These are phyloP conservation scores for Ernsta delagoae DNA, from an alignment of 2,888 invertebrate species.

Conservation along the genomic window DNA sequence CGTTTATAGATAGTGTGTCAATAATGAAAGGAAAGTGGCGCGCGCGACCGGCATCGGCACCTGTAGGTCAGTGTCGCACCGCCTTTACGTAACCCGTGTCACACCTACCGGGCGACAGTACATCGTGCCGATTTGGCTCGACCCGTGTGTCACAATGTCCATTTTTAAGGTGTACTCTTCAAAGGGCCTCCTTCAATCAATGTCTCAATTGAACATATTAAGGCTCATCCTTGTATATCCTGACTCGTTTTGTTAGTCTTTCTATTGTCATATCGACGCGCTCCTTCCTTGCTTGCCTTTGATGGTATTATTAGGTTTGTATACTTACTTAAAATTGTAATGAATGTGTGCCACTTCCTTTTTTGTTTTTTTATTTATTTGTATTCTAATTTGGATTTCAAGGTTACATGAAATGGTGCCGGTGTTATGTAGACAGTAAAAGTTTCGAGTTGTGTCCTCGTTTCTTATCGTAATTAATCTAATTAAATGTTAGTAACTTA, in stretches of 20 bases:
- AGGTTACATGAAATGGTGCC: not conserved
- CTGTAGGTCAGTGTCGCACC: constrained; percentile 80
- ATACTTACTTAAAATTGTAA: no score
- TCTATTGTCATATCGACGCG: no score
- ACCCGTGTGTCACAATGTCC: not conserved
- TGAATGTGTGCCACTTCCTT: not conserved
- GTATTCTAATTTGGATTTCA: not conserved
- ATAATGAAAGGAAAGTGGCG: constrained; percentile 83
- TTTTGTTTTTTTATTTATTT: not conserved
- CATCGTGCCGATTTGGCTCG: constrained; percentile 54
- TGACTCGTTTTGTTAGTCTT: no score
- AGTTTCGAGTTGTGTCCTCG: constrained; percentile 2
- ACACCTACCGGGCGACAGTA: constrained; percentile 56
- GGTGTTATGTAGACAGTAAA: not conserved
- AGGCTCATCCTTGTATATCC: no score
- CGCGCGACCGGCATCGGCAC: constrained; percentile 59
- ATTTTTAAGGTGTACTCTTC: not conserved
- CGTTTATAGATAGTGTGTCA: constrained; percentile 78
- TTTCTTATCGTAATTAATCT: constrained; percentile 1
- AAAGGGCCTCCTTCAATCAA: no score
- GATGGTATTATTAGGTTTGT: no score
- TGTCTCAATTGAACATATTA: no score
- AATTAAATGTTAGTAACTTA: not conserved
- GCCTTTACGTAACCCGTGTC: constrained; percentile 75
- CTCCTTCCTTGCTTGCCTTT: no score